Evolutionary conservation across 2,113 vertebrate species (phyloP).

Genomic region (Limanda limanda): DNA sequence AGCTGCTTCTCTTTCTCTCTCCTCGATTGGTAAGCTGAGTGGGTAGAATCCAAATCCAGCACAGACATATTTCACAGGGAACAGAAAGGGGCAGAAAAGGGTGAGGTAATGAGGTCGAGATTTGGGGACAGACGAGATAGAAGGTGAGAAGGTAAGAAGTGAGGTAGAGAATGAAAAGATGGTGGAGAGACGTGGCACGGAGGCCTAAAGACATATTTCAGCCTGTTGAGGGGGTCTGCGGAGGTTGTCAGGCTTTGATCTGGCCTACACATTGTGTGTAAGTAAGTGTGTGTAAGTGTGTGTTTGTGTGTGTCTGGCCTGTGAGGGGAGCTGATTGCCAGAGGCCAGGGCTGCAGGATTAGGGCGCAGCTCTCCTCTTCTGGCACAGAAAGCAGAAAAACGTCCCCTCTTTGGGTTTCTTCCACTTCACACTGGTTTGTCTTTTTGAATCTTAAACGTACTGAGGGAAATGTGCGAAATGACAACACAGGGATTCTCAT

Average conservation of each 20-base stretch:
- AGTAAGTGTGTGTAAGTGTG: slow-evolving; percentile 37
- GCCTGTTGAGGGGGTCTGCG: slow-evolving; percentile 42
- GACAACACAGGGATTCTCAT: not conserved
- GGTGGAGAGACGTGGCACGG: not conserved
- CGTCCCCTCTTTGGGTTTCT: slow-evolving; percentile 1
- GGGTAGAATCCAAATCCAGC: slow-evolving; percentile 58
- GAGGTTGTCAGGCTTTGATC: slow-evolving; percentile 73
- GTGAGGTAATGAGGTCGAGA: slow-evolving; percentile 12
- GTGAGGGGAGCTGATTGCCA: slow-evolving; percentile 51
- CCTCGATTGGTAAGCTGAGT: slow-evolving; percentile 46
- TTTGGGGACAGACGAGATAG: slow-evolving; percentile 20
- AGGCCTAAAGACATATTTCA: slow-evolving; percentile 46
- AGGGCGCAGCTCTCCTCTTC: slow-evolving; percentile 39
- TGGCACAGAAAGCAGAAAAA: slow-evolving; percentile 28
- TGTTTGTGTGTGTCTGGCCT: slow-evolving; percentile 47
- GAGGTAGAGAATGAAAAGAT: not conserved
- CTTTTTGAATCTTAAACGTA: not conserved
- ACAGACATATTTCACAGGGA: slow-evolving; percentile 63
- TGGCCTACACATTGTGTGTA: slow-evolving; percentile 39
- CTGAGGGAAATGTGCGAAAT: not conserved
- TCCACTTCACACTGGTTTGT: not conserved
- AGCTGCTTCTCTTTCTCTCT: slow-evolving; percentile 53
- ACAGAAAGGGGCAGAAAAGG: not conserved
- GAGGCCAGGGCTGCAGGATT: slow-evolving; percentile 64
- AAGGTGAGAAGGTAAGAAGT: not conserved